phyloP scores from a whole-genome alignment of 2,797 vertebrate species.

The Micropoecilia bifurca region DNA sequence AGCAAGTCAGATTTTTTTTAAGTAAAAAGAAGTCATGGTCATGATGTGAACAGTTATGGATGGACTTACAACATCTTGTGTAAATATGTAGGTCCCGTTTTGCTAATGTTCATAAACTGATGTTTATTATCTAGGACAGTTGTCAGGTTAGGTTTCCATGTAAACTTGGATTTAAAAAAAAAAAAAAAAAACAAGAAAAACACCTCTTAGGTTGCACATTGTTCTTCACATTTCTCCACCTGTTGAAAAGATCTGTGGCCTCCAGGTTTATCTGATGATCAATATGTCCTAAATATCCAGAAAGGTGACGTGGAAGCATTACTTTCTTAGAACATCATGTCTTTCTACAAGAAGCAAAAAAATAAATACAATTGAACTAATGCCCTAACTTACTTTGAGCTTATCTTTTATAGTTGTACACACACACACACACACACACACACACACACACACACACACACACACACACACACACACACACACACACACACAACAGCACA shows the following conservation, averaged over 20 bases:
- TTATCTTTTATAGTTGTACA: background rate
- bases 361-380: background rate
- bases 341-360: background rate
- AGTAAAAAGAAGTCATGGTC: background rate
- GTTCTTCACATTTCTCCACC: background rate
- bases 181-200: background rate
- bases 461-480: too few species aligned
- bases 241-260: background rate
- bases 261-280: background rate
- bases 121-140: too few species aligned
- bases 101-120: background rate
- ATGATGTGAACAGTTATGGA: background rate
- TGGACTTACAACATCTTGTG: background rate
- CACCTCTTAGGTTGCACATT: too few species aligned
- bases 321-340: background rate
- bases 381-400: background rate
- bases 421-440: too few species aligned
- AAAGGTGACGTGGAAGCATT: background rate
- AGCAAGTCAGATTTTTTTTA: background rate
- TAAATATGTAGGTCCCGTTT: background rate
- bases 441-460: too few species aligned
- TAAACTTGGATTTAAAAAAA: background rate
- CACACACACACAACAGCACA: background rate
- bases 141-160: background rate
- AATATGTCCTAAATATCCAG: background rate